Percentiles rank a stretch among this genome's conserved stretches.
phyloP scores from a whole-genome alignment of 2,888 invertebrate genomes.

The Coenonympha arcania region DNA sequence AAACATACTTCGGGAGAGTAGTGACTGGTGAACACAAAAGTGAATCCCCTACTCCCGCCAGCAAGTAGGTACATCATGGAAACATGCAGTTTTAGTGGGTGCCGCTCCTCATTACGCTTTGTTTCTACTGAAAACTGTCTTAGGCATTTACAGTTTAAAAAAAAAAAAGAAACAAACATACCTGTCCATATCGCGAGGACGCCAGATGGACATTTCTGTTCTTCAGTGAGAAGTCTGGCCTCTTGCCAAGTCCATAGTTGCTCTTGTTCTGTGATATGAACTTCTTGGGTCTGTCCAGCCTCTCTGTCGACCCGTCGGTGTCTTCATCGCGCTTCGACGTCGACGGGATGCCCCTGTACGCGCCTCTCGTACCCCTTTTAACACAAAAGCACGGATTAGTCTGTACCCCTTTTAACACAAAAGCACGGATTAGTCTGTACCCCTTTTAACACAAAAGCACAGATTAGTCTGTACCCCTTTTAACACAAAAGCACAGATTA shows the following conservation, averaged over 20 bases:
- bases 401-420: no score
- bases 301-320: slow-evolving; percentile 60
- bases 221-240: slow-evolving; percentile 67
- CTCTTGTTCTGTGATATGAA: slow-evolving; percentile 64
- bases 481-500: no score
- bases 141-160: neutral
- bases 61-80: no score
- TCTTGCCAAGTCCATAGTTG: slow-evolving; percentile 63
- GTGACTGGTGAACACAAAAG: no score
- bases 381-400: no score
- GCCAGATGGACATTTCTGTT: slow-evolving; percentile 69
- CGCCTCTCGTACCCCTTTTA: slow-evolving; percentile 56
- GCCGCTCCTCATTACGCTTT: no score
- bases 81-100: no score
- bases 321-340: slow-evolving; percentile 64
- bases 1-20: no score
- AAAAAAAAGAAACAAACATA: slow-evolving; percentile 36
- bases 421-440: no score
- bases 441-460: no score
- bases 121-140: neutral
- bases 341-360: slow-evolving; percentile 61
- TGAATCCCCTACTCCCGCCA: no score
- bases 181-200: slow-evolving; percentile 69
- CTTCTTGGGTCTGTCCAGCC: slow-evolving; percentile 71
- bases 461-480: no score